Evolutionary conservation across 2,797 vertebrate species (phyloP).

Genomic region (Pangasius krempfi): DNA sequence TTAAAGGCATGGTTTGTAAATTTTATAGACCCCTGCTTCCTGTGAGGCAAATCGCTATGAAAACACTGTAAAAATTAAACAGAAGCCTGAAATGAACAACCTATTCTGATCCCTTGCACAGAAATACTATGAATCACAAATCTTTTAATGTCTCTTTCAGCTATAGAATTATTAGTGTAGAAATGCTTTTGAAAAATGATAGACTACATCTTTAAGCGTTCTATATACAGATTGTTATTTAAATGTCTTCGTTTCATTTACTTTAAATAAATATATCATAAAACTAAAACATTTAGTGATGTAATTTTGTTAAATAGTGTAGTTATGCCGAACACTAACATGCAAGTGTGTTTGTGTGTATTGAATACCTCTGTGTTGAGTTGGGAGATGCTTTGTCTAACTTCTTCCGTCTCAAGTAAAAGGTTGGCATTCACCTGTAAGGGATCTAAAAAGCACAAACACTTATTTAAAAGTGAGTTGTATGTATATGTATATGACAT

Average conservation of each 20-base stretch:
- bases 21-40: background rate
- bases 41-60: background rate
- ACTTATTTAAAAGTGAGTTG: background rate
- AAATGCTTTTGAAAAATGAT: background rate
- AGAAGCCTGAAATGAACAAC: background rate
- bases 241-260: background rate
- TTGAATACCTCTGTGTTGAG: constrained; percentile 85
- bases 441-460: constrained; percentile 64
- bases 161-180: background rate
- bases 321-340: background rate
- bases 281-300: background rate
- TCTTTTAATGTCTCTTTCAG: background rate
- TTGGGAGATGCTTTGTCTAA: constrained; percentile 83
- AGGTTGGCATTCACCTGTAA: constrained; percentile 70
- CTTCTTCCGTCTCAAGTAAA: constrained; percentile 82
- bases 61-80: background rate
- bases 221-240: background rate
- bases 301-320: background rate
- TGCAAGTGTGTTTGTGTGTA: background rate
- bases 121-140: background rate
- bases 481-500: background rate
- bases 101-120: background rate
- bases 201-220: background rate
- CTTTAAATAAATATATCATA: background rate
- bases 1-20: background rate